Percentiles rank a stretch among this genome's conserved stretches.
Evolutionary conservation across 2,113 vertebrate species (phyloP).

Genomic region (Isichthys henryi): DNA sequence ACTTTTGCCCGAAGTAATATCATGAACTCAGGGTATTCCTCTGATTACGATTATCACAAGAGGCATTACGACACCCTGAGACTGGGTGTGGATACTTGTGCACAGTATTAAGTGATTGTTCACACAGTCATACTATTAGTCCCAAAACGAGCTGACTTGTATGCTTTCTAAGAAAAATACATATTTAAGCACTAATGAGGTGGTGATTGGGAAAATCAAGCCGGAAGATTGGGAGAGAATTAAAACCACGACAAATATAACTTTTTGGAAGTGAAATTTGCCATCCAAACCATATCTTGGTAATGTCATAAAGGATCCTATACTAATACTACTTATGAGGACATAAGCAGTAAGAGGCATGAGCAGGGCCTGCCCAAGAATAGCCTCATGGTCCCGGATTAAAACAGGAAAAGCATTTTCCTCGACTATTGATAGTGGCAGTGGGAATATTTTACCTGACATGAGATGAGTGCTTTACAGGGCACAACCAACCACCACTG

Average conservation of each 20-base stretch:
- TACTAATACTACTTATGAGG: conserved; percentile 79
- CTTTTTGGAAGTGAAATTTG: background rate
- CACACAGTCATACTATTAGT: background rate
- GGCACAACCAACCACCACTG: conserved; percentile 94
- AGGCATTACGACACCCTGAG: background rate
- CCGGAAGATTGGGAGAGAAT: background rate
- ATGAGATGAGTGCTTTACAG: conserved; percentile 83
- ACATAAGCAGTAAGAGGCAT: conserved; percentile 72
- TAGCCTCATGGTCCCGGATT: conserved; percentile 64
- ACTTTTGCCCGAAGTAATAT: conserved; percentile 10
- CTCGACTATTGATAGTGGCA: conserved; percentile 84
- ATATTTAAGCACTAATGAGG: background rate
- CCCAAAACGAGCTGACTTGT: background rate
- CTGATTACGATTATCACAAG: background rate
- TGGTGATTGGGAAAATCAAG: background rate
- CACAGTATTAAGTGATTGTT: background rate
- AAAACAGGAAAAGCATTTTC: conserved; percentile 70
- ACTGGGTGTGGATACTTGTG: background rate
- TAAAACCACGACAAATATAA: background rate
- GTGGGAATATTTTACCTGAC: conserved; percentile 96
- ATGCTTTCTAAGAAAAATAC: background rate
- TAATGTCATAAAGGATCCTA: conserved; percentile 53
- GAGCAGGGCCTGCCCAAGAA: conserved; percentile 79
- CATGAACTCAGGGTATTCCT: conserved; percentile 10
- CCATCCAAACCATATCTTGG: background rate